Conservation (phyloP, 2,113 vertebrate species). For the Psettodes erumei region DNA sequence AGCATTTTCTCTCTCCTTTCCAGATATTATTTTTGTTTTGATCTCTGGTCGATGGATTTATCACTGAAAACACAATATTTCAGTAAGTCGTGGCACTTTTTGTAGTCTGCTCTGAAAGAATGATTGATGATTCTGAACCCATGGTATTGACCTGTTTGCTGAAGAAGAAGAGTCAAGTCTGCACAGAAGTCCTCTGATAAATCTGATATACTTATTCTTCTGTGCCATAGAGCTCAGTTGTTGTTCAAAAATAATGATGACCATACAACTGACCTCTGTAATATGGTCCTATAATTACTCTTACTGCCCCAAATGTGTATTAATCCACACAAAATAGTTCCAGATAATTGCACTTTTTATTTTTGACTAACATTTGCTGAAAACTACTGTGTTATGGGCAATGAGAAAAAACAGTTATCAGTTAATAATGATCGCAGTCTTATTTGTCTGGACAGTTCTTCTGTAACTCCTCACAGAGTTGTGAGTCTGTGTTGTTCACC, state of each 20-base stretch:
- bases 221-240: no score
- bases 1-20: conserved; percentile 34
- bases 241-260: no score
- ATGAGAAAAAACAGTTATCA: not conserved
- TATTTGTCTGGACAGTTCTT: no score
- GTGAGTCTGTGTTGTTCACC: not conserved
- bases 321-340: not conserved
- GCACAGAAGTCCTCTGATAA: no score
- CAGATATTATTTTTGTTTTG: conserved; percentile 64
- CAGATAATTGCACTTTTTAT: not conserved
- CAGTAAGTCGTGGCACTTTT: conserved; percentile 64
- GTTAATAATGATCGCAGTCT: no score
- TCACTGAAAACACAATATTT: conserved; percentile 71
- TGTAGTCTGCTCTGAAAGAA: not conserved
- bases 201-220: no score
- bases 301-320: not conserved
- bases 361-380: not conserved
- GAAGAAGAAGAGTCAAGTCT: no score
- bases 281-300: not conserved
- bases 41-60: conserved; percentile 78
- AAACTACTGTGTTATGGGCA: no score
- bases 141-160: no score
- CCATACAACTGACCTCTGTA: no score
- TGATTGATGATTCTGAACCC: no score
- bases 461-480: not conserved